phyloP scores from a whole-genome alignment of 2,888 invertebrate species.

The Andrena camellia region DNA sequence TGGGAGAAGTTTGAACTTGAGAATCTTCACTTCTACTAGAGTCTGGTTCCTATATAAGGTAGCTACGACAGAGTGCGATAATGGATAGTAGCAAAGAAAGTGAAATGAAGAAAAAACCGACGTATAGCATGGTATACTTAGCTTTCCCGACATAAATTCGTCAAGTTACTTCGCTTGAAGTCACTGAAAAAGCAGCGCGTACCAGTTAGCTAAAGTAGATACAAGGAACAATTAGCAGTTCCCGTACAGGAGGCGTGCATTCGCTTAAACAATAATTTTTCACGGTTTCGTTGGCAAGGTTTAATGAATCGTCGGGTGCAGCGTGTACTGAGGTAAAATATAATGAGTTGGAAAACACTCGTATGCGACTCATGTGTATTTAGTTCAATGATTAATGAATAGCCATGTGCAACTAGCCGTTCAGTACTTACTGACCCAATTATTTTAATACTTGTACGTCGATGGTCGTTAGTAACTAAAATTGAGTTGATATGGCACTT shows the following conservation, averaged over 20 bases:
- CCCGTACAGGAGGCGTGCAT: slow-evolving; percentile 26
- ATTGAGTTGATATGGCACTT: not conserved
- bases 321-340: not conserved
- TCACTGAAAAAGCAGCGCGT: not conserved
- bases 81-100: slow-evolving; percentile 13
- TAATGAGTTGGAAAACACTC: slow-evolving; percentile 19
- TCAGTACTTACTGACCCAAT: slow-evolving; percentile 3
- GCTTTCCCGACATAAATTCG: not conserved
- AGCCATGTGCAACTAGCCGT: slow-evolving; percentile 4
- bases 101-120: not conserved
- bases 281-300: slow-evolving; percentile 33
- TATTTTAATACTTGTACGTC: not conserved
- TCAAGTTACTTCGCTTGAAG: not conserved
- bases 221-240: slow-evolving; percentile 30
- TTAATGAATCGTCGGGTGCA: slow-evolving; percentile 17
- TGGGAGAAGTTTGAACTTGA: not conserved
- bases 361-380: slow-evolving; percentile 11
- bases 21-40: not conserved
- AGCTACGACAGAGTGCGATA: too few relatives aligned
- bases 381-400: slow-evolving; percentile 41
- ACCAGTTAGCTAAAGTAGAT: slow-evolving; percentile 19
- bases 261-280: slow-evolving; percentile 38
- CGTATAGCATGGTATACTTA: not conserved
- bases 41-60: not conserved
- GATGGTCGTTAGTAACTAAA: slow-evolving; percentile 15